phyloP scores from a whole-genome alignment of 2,113 vertebrate genomes.

The Azemiops feae region DNA sequence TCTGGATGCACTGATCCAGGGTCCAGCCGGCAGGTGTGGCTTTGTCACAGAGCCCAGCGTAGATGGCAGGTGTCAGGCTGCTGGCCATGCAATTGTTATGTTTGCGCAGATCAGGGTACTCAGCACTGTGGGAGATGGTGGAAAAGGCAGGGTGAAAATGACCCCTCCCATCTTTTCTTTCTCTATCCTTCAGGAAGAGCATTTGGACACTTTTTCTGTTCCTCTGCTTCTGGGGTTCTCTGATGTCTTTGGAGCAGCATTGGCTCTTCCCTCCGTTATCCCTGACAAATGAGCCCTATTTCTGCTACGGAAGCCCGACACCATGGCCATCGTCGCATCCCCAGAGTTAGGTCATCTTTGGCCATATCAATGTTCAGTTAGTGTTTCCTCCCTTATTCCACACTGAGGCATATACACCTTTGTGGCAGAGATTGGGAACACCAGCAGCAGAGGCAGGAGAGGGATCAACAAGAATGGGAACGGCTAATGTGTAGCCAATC shows the following conservation, averaged over 20 bases:
- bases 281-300: not conserved
- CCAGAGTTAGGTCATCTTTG: not conserved
- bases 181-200: not conserved
- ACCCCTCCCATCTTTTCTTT: not conserved
- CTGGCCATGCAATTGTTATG: constrained; percentile 99
- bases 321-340: not conserved
- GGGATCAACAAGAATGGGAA: not conserved
- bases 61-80: constrained; percentile 88
- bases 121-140: constrained; percentile 75
- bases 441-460: not conserved
- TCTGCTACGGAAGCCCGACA: not conserved
- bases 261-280: not conserved
- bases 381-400: not conserved
- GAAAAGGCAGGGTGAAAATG: not conserved
- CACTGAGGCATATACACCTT: not conserved
- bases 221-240: not conserved
- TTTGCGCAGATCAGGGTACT: constrained; percentile 95
- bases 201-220: not conserved
- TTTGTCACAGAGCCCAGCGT: constrained; percentile 87
- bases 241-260: not conserved
- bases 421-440: not conserved
- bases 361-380: not conserved
- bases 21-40: constrained; percentile 89
- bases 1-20: constrained; percentile 95
- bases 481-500: not conserved